phyloP scores from a whole-genome alignment of 1,140 invertebrate genomes.

The Diorhabda sublineata region DNA sequence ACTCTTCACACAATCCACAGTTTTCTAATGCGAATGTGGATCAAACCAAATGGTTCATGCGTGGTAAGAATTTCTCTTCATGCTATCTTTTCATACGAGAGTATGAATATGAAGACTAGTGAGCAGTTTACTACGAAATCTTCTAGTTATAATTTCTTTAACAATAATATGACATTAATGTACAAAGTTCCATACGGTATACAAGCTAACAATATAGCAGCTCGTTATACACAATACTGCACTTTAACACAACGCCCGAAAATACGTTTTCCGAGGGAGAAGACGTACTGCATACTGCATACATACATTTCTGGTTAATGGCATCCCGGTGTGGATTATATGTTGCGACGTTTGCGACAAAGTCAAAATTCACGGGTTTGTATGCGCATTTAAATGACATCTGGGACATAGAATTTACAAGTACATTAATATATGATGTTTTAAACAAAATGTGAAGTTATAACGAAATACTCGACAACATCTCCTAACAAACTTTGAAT shows the following conservation, averaged over 20 bases:
- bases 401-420: neutral
- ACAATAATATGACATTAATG: slow-evolving; percentile 3
- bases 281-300: neutral
- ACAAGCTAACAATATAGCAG: neutral
- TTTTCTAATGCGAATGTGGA: too few species aligned
- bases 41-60: too few species aligned
- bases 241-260: slow-evolving; percentile 1
- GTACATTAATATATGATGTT: neutral
- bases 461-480: neutral
- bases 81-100: too few species aligned
- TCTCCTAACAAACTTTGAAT: too few species aligned
- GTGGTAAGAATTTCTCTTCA: too few species aligned
- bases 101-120: too few species aligned
- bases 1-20: too few species aligned
- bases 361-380: neutral
- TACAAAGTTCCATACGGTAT: neutral
- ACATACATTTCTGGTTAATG: neutral
- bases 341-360: neutral
- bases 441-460: neutral
- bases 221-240: neutral
- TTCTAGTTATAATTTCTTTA: neutral
- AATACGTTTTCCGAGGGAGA: neutral
- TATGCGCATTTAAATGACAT: slow-evolving; percentile 2
- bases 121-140: too few species aligned
- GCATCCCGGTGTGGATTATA: slow-evolving; percentile 1